Base-by-base conservation (phyloP, 2,113 vertebrate genomes). In the Acanthisitta chloris region DNA sequence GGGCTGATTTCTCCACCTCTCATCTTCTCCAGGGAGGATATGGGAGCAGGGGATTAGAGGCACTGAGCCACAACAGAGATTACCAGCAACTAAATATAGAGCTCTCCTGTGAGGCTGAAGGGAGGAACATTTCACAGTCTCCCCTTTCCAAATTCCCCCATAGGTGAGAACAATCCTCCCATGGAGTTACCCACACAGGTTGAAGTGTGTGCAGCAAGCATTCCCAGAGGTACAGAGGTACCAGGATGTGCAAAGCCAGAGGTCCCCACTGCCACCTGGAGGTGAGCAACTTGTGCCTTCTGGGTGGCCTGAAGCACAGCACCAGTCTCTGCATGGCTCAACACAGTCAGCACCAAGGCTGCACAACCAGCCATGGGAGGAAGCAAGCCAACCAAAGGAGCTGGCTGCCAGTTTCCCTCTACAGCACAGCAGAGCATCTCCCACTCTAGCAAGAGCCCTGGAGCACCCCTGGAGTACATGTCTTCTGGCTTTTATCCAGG, bases 111-210 rank as follows among this genome's bases (percentile, higher is more conserved):
- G 42, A 81, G 18, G 31, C 72, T 48, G 46, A 55, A 81, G 49
- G 66, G 61, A 94, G 40, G 49, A 81, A 70, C 48, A 52, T 62
- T 70, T 88, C 59, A 77, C 1, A 1, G 69, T 51, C 33, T 86
- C 18, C 10, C n/a, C 21, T 92, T 83, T 86, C 64, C 48, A 81
- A 81, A 72, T 52, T 51, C 43, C 19, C 36, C 36, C 29, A 12
- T 0, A 51, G 57, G 64, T 26, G 33, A 34, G 45, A 80, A 80
- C 43, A 72, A 59, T 18, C 36, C 62, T 72, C 48, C 57, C 2
- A 3, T 0, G 0, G 48, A 76, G 25, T 17, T 19, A 71, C 48
- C 34, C 83, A 18, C 33, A 12, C 0, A 0, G 36, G 31, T 0
- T 29, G 20, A 73, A 51, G 31, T 1, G 8, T 25, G 21, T 6